These are phyloP conservation scores for Pseudopipra pipra DNA, from an alignment of 2,113 vertebrate genomes.

Conservation along the genomic window DNA sequence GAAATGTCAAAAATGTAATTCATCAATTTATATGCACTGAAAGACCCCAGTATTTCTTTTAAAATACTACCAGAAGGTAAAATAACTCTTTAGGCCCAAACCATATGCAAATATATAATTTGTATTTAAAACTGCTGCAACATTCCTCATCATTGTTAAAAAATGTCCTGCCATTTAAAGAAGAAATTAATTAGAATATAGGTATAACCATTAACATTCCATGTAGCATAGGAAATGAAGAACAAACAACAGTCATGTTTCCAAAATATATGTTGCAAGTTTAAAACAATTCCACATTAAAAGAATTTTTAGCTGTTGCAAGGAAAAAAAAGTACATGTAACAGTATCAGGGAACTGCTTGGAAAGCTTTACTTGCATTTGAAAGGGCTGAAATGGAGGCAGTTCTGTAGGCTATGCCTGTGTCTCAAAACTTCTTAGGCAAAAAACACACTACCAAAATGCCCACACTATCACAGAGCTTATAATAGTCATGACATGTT, in stretches of 20 bases:
- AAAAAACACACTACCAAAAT: not conserved
- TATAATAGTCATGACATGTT: not conserved
- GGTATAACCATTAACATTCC: not conserved
- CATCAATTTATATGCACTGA: conserved; percentile 36
- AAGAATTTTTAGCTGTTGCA: not conserved
- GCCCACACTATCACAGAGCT: not conserved
- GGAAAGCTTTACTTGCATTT: rapidly evolving
- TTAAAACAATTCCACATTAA: not conserved
- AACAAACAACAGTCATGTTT: not conserved
- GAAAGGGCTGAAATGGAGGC: not conserved
- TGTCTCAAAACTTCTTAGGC: not conserved
- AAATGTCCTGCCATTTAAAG: not conserved
- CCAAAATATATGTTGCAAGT: not conserved
- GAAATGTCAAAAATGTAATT: conserved; percentile 55
- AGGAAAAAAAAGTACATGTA: not conserved
- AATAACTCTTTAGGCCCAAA: not conserved
- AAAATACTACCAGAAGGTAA: not conserved
- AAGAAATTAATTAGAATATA: not conserved
- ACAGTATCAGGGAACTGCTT: not conserved
- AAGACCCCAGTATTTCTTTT: conserved; percentile 38
- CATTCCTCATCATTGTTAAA: not conserved
- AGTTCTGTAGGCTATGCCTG: not conserved
- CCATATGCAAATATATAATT: not conserved
- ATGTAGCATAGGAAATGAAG: not conserved
- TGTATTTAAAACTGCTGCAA: not conserved